phyloP scores from a whole-genome alignment of 1,140 invertebrate species.

The Panagrolaimus sp. region DNA sequence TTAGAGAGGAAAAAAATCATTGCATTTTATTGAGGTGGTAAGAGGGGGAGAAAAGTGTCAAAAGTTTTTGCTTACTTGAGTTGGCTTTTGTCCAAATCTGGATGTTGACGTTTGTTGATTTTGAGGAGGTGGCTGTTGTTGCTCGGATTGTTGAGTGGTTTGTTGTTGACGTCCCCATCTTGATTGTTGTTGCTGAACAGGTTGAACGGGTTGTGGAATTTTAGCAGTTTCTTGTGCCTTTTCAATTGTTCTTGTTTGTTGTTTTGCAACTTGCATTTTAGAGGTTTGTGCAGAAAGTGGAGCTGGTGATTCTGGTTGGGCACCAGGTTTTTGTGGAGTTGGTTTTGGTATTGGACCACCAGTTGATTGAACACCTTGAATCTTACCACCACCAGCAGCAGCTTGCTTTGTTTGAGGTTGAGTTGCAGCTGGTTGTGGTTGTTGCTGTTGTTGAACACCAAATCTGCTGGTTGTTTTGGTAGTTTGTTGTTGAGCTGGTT shows the following conservation, averaged over 20 bases:
- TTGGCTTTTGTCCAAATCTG: not conserved
- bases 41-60: too few species aligned
- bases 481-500: not conserved
- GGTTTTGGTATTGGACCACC: not conserved
- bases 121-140: not conserved
- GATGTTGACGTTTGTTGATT: not conserved
- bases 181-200: not conserved
- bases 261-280: not conserved
- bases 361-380: not conserved
- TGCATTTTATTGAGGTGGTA: too few species aligned
- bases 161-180: not conserved
- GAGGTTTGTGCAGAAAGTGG: not conserved
- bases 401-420: not conserved
- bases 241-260: not conserved
- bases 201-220: not conserved
- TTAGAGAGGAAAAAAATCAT: too few species aligned
- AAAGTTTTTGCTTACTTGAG: not conserved
- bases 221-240: too few species aligned
- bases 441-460: not conserved
- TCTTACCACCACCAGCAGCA: not conserved
- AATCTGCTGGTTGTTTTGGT: not conserved
- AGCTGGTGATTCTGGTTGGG: conserved; percentile 9
- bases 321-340: conserved; percentile 10
- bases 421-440: not conserved
- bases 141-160: conserved; percentile 3